Evolutionary conservation across 2,113 vertebrate species (phyloP).

Genomic region (Tilapia sparmanii): DNA sequence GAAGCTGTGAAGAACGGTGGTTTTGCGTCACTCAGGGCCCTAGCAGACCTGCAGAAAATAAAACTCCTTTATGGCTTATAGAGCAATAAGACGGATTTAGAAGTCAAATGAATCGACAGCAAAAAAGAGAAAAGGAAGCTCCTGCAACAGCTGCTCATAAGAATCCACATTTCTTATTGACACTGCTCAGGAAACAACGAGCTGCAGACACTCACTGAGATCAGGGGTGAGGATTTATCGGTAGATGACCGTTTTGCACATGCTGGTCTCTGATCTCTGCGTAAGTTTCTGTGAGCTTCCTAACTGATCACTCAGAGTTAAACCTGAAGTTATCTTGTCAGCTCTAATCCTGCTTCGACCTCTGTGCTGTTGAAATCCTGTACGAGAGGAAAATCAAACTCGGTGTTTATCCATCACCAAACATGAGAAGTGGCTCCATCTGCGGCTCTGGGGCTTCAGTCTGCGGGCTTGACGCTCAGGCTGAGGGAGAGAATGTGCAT

Average conservation of each 20-base stretch:
- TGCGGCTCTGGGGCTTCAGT: constrained; percentile 1
- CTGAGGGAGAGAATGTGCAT: constrained; percentile 53
- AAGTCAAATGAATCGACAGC: neutral
- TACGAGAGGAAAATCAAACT: neutral
- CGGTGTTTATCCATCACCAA: rapidly evolving
- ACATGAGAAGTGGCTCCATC: neutral
- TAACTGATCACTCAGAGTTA: neutral
- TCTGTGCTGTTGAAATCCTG: neutral
- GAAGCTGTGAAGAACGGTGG: neutral
- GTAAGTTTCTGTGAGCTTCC: neutral
- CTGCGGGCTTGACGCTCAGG: neutral
- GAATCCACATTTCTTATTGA: neutral
- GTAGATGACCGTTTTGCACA: neutral
- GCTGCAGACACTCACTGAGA: neutral
- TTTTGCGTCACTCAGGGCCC: neutral
- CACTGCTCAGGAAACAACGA: neutral
- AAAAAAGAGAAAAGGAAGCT: neutral
- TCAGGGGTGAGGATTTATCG: neutral
- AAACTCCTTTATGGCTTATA: neutral
- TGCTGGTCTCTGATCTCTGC: neutral
- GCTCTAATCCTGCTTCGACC: neutral
- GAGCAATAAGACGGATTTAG: neutral
- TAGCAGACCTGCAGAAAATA: neutral
- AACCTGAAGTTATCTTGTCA: neutral
- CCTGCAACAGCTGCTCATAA: neutral